phyloP scores from a whole-genome alignment of 2,888 invertebrate species.

The Druceiella hillmani region DNA sequence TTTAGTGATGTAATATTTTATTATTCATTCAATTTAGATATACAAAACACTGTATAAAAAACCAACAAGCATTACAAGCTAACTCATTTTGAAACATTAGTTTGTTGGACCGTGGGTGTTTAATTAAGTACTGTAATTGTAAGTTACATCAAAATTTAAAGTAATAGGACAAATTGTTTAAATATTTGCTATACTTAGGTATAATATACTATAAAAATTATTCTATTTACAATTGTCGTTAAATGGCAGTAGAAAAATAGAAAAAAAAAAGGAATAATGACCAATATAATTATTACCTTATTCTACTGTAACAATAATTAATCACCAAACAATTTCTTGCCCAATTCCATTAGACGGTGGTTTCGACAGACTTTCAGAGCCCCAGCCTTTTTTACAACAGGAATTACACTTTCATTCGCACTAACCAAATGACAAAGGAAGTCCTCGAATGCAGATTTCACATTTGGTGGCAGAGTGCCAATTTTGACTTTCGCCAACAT shows the following conservation, averaged over 20 bases:
- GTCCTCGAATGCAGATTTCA: constrained; percentile 87
- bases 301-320: constrained; percentile 36
- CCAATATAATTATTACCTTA: constrained; percentile 11
- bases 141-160: too few relatives aligned
- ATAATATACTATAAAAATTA: too few relatives aligned
- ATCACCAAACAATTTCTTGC: constrained; percentile 83
- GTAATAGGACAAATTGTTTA: too few relatives aligned
- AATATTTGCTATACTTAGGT: too few relatives aligned
- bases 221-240: constrained; percentile 3
- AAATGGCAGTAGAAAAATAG: constrained; percentile 9
- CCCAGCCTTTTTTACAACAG: constrained; percentile 75
- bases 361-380: constrained; percentile 79
- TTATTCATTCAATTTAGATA: too few relatives aligned
- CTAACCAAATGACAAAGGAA: constrained; percentile 80
- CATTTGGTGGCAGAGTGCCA: constrained; percentile 75
- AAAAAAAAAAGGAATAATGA: constrained; percentile 10
- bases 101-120: too few relatives aligned
- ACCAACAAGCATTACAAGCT: too few relatives aligned
- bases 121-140: too few relatives aligned
- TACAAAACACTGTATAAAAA: too few relatives aligned
- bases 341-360: constrained; percentile 84
- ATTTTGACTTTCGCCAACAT: constrained; percentile 78
- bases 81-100: too few relatives aligned
- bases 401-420: constrained; percentile 67
- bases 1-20: too few relatives aligned